Conservation (phyloP, 2,888 invertebrate species). For the Yponomeuta evonymella region DNA sequence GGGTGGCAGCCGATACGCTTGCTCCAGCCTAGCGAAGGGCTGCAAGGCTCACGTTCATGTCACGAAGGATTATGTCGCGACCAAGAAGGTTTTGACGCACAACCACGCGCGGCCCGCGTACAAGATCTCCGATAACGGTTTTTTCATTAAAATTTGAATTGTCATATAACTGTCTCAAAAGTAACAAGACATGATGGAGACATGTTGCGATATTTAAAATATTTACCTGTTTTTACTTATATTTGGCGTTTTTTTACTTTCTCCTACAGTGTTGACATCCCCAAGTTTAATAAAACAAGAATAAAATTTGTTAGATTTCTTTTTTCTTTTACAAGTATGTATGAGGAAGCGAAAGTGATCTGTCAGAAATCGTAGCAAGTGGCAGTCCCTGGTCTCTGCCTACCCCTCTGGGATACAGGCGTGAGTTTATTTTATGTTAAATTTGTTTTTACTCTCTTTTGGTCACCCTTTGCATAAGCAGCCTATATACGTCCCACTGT, state of each 20-base stretch:
- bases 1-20: constrained; percentile 30
- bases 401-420: no score
- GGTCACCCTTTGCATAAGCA: no score
- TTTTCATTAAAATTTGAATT: background rate
- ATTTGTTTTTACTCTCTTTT: no score
- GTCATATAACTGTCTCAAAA: background rate
- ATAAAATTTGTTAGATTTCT: background rate
- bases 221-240: background rate
- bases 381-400: no score
- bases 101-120: constrained; percentile 14
- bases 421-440: no score
- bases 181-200: background rate
- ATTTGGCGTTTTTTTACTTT: background rate
- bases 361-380: no score
- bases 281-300: no score
- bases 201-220: no score
- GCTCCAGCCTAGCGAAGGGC: constrained; percentile 29
- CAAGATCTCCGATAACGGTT: background rate
- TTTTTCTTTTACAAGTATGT: no score
- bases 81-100: constrained; percentile 9
- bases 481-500: no score
- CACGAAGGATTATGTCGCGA: constrained; percentile 22
- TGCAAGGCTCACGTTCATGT: constrained; percentile 32
- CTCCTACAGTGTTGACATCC: background rate
- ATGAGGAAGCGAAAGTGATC: no score